Evolutionary conservation across 2,888 invertebrate genomes (phyloP).

Genomic region (Stenurella melanura): DNA sequence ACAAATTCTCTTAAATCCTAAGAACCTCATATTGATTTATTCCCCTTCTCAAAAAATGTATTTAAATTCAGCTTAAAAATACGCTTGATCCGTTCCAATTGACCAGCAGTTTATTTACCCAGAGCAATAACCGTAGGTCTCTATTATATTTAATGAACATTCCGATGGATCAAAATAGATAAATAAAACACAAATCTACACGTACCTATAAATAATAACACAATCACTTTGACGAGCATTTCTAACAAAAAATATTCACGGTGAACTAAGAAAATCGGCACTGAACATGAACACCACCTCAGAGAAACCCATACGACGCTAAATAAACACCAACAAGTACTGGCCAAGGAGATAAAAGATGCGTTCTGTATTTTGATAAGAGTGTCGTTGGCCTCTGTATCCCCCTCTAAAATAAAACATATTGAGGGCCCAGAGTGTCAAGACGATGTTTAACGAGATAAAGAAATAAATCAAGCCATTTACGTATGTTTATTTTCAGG

Average conservation of each 20-base stretch:
- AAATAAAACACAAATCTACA: neutral
- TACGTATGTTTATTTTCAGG: neutral
- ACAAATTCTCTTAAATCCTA: too few relatives aligned
- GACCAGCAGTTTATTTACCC: too few relatives aligned
- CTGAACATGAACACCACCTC: slow-evolving; percentile 37
- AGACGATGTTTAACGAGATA: neutral
- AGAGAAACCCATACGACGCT: slow-evolving; percentile 50
- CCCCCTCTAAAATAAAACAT: slow-evolving; percentile 59
- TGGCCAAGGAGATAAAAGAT: slow-evolving; percentile 55
- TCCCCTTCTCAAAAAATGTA: too few relatives aligned
- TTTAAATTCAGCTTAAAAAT: too few relatives aligned
- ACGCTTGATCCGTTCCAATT: too few relatives aligned
- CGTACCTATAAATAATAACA: slow-evolving; percentile 52
- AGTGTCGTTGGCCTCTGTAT: slow-evolving; percentile 65
- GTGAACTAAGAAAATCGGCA: slow-evolving; percentile 39
- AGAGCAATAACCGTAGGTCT: too few relatives aligned
- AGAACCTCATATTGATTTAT: too few relatives aligned
- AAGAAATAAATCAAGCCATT: neutral
- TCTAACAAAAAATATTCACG: slow-evolving; percentile 32
- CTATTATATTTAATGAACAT: too few relatives aligned
- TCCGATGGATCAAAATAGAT: too few relatives aligned
- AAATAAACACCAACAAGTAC: slow-evolving; percentile 52
- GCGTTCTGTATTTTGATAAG: slow-evolving; percentile 62
- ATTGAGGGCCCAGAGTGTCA: slow-evolving; percentile 17
- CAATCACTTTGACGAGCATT: slow-evolving; percentile 56